These are phyloP conservation scores for Cephus spinipes DNA, from an alignment of 2,888 invertebrate species.

Conservation along the genomic window DNA sequence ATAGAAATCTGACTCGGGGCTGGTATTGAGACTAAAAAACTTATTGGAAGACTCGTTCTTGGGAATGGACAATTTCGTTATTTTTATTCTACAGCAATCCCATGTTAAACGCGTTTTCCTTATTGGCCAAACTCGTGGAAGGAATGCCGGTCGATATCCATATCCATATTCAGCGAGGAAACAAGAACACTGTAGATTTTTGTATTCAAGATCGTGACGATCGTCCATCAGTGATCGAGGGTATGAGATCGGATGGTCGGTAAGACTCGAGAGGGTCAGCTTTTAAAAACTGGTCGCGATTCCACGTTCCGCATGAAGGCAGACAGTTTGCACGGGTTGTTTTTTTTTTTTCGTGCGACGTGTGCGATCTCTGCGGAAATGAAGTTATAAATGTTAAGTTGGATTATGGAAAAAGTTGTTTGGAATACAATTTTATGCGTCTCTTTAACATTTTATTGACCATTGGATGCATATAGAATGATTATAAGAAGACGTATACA, in stretches of 20 bases:
- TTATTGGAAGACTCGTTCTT: background rate
- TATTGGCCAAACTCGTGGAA: background rate
- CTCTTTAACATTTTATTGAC: slow-evolving; percentile 31
- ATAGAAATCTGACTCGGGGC: background rate
- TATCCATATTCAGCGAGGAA: slow-evolving; percentile 7
- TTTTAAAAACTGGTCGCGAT: slow-evolving; percentile 29
- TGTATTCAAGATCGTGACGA: slow-evolving; percentile 16
- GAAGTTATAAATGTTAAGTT: slow-evolving; percentile 33
- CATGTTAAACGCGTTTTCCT: background rate
- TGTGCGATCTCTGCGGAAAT: slow-evolving; percentile 28
- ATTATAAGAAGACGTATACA: background rate
- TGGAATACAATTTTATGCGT: slow-evolving; percentile 36
- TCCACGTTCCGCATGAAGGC: slow-evolving; percentile 10
- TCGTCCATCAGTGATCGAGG: slow-evolving; percentile 22
- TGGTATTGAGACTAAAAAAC: background rate
- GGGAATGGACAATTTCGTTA: background rate
- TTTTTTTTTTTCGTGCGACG: slow-evolving; percentile 18
- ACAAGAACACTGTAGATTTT: slow-evolving; percentile 10
- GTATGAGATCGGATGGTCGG: background rate
- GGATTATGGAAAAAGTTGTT: slow-evolving; percentile 38
- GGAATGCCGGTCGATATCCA: background rate
- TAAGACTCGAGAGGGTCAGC: background rate
- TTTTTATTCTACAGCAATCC: background rate
- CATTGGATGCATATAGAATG: slow-evolving; percentile 19
- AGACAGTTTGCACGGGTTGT: slow-evolving; percentile 7